Evolutionary conservation across 92 coral and sea anemone species (phyloP).

Genomic region (Heliopora coerulea): DNA sequence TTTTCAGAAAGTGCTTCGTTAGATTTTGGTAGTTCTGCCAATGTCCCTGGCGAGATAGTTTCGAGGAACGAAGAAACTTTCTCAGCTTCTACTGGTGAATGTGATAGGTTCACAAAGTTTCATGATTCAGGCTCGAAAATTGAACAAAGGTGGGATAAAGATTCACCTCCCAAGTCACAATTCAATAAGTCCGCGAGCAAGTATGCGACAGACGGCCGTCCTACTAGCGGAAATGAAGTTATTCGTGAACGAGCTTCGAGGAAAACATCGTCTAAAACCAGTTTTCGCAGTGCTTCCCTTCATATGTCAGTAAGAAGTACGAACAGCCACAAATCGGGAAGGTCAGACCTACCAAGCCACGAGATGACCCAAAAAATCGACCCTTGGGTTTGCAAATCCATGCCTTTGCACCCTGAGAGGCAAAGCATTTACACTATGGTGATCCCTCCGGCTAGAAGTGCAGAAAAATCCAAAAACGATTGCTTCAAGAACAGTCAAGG

Average conservation of each 20-base stretch:
- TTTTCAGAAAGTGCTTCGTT: neutral
- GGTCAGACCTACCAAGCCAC: neutral
- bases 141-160: neutral
- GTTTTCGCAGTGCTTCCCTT: neutral
- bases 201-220: neutral
- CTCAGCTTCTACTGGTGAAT: neutral
- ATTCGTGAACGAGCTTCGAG: neutral
- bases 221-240: neutral
- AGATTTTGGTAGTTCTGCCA: neutral
- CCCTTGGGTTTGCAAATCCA: slow-evolving; percentile 9
- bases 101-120: neutral
- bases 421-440: slow-evolving; percentile 34
- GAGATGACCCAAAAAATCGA: no score
- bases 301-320: neutral
- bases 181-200: neutral
- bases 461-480: slow-evolving; percentile 7
- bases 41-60: neutral
- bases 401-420: slow-evolving; percentile 4
- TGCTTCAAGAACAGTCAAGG: neutral
- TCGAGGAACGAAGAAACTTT: neutral
- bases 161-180: neutral
- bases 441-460: slow-evolving; percentile 6
- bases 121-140: no score
- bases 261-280: neutral
- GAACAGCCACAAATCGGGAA: slow-evolving; percentile 3